Evolutionary conservation across 2,113 vertebrate genomes (phyloP).

Genomic region (Syrmaticus mikado): DNA sequence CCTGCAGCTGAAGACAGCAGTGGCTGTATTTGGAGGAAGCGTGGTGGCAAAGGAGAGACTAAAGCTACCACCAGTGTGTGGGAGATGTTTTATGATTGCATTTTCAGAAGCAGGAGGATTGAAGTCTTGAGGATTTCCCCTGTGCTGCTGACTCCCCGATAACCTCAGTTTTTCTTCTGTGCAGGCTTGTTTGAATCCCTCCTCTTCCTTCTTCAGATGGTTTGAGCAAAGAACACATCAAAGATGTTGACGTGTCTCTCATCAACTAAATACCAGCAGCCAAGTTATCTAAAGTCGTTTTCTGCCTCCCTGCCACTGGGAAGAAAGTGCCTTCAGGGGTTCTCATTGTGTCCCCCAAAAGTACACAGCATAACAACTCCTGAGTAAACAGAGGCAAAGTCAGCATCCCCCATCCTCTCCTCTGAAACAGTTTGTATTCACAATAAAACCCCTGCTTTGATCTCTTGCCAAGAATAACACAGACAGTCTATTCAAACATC

Average conservation of each 20-base stretch:
- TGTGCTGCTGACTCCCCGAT: background rate
- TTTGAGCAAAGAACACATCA: slow-evolving; percentile 41
- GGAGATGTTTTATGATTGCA: background rate
- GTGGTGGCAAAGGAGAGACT: background rate
- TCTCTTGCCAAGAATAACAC: slow-evolving; percentile 52
- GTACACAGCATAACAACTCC: background rate
- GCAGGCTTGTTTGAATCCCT: background rate
- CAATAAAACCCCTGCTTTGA: slow-evolving; percentile 29
- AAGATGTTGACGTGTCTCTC: slow-evolving; percentile 3
- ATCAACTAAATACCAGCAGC: slow-evolving; percentile 7
- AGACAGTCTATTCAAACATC: slow-evolving; percentile 51
- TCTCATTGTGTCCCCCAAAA: slow-evolving; percentile 34
- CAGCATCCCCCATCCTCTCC: slow-evolving; percentile 27
- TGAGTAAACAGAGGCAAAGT: slow-evolving; percentile 2
- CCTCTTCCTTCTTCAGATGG: slow-evolving; percentile 19
- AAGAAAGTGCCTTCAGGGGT: slow-evolving; percentile 40
- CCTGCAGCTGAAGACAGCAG: background rate
- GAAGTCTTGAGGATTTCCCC: slow-evolving; percentile 1
- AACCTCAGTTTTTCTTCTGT: background rate
- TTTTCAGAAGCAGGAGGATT: background rate
- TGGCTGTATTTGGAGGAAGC: background rate
- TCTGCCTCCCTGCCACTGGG: background rate
- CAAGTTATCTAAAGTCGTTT: slow-evolving; percentile 22
- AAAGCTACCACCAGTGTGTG: background rate
- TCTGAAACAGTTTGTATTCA: slow-evolving; percentile 5